These are phyloP conservation scores for Murina feae DNA, from an alignment of 2,113 vertebrate species.

Conservation along the genomic window DNA sequence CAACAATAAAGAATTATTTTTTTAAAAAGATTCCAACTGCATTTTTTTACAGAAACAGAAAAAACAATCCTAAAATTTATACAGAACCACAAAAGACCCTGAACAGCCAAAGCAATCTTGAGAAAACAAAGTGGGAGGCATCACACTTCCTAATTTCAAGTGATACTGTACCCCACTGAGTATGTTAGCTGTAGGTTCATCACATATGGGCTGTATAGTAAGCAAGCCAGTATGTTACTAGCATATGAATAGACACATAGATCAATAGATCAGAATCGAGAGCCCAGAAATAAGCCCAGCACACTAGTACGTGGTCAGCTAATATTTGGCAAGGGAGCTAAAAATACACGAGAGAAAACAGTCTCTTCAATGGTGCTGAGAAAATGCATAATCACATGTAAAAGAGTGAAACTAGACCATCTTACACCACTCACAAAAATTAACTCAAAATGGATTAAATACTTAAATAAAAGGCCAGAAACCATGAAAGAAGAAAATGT, in stretches of 20 bases:
- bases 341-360: background rate
- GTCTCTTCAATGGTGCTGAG: too few relatives aligned
- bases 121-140: background rate
- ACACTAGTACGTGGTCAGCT: too few relatives aligned
- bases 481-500: too few relatives aligned
- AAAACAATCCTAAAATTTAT: background rate
- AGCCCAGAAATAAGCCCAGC: background rate
- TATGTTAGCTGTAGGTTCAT: too few relatives aligned
- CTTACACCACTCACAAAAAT: too few relatives aligned
- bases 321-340: background rate
- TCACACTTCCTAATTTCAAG: background rate
- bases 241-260: background rate
- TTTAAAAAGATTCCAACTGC: too few relatives aligned
- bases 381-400: too few relatives aligned
- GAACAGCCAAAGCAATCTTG: background rate
- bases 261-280: background rate
- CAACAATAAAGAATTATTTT: too few relatives aligned
- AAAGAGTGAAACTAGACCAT: too few relatives aligned
- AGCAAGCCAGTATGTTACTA: background rate
- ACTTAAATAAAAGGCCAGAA: too few relatives aligned
- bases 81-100: background rate
- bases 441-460: too few relatives aligned
- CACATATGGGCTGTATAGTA: background rate
- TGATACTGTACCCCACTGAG: background rate
- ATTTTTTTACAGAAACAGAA: background rate